Base-by-base conservation (phyloP, 2,113 vertebrate species). In the Desmodus rotundus region DNA sequence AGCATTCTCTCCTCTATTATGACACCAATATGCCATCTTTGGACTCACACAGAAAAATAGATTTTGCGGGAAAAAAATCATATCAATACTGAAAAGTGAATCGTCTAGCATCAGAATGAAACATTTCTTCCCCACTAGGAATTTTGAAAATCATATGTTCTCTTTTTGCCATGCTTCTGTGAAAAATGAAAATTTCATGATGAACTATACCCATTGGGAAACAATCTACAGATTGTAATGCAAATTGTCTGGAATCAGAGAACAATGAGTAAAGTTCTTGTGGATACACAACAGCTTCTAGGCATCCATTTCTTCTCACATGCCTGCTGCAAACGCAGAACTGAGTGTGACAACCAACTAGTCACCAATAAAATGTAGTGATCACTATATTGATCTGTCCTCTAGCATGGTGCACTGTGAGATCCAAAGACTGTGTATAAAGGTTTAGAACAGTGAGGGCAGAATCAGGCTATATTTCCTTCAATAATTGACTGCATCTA, bases 371-470 rank as follows among this genome's bases (percentile, higher is more conserved):
- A 19, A 70, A 8, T 13, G 33, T 28, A 33, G 61, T 88, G 4
- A 52, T 2, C 12, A 22, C 38, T 36, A 20, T n/a, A 5, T 33
- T 45, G 11, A 36, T 33, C n/a, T 70, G 1, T 80, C 31, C 63
- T 12, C 78, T 47, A 38, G 56, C 24, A 16, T n/a, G 15, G 22
- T 24, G 36, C 7, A 45, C 43, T 84, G 43, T 36, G 6, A 36
- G 31, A 0, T 61, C 3, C 13, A 14, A 58, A 50, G 12, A 28
- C 36, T n/a, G 2, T 1, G 1, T 24, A 50, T 16, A 38, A 5
- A 73, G 36, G 1, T 4, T 17, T 47, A 31, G 4, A 67, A 7
- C 19, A 63, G 20, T 20, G 41, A 85, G 14, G 31, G 20, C 4
- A 3, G 20, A 41, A 81, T 65, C 54, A 74, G 33, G 47, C 10